These are phyloP conservation scores for Cryptotis parvus DNA, from an alignment of 2,113 vertebrate species.

Conservation along the genomic window DNA sequence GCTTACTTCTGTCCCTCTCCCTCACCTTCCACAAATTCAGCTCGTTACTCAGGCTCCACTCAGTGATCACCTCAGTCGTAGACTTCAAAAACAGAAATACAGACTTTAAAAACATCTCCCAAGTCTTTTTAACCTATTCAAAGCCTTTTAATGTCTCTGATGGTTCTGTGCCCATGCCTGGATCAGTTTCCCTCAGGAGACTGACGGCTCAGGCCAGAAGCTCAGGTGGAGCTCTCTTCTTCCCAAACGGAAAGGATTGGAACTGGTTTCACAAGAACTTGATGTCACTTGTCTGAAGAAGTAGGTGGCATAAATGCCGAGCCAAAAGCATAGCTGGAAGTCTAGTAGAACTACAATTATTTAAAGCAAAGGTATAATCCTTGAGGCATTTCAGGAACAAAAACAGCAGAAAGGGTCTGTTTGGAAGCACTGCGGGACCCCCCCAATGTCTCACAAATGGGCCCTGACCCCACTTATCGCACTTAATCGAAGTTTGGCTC, in stretches of 20 bases:
- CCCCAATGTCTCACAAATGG: neutral
- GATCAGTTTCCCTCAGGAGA: neutral
- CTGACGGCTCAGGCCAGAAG: neutral
- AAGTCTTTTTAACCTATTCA: neutral
- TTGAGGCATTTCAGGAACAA: neutral
- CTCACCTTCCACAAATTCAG: neutral
- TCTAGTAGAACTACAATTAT: neutral
- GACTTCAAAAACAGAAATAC: neutral
- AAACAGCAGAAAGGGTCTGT: neutral
- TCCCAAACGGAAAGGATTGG: neutral
- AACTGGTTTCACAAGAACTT: neutral
- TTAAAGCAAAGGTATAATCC: neutral
- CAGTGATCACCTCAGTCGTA: neutral
- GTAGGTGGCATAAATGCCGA: neutral
- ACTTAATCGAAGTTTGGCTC: constrained; percentile 54
- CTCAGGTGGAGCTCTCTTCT: neutral
- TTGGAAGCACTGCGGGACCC: neutral
- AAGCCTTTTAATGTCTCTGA: neutral
- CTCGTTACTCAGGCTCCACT: neutral
- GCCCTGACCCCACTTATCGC: constrained; percentile 45
- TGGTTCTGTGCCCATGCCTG: neutral
- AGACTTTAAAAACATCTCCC: neutral
- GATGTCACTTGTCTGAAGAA: neutral
- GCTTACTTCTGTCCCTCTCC: neutral
- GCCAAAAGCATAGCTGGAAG: neutral